Percentiles rank a stretch among this genome's conserved stretches.
Conservation (phyloP, 2,888 invertebrate genomes). For the Cheilosia variabilis region DNA sequence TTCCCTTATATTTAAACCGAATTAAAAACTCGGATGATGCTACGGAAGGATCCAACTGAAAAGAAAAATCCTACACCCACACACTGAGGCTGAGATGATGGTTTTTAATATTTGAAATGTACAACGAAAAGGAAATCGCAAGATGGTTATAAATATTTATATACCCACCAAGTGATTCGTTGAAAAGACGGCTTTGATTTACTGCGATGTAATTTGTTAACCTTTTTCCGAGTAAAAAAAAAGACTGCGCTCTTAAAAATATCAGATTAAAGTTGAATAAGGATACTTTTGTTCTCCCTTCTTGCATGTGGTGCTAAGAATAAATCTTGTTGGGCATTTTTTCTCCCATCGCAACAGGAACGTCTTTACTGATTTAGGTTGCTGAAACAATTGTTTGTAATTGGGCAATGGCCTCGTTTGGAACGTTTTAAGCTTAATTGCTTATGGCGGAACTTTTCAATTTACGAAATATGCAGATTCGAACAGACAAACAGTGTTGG, state of each 20-base stretch:
- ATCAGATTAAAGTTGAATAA: constrained; percentile 24
- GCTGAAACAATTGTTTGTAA: constrained; percentile 32
- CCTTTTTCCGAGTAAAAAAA: constrained; percentile 24
- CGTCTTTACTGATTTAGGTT: constrained; percentile 19
- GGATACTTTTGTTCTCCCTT: background rate
- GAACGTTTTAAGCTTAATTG: constrained; percentile 34
- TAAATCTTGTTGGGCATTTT: background rate
- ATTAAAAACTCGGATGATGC: constrained; percentile 51
- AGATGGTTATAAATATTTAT: constrained; percentile 64
- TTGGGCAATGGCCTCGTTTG: constrained; percentile 10
- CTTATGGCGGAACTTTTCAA: constrained; percentile 22
- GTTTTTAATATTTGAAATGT: constrained; percentile 64
- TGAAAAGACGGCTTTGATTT: constrained; percentile 57
- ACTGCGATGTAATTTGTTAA: constrained; percentile 56
- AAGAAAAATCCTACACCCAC: background rate
- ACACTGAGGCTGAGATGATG: constrained; percentile 47
- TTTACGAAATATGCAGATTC: background rate
- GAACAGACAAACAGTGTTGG: background rate
- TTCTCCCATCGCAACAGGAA: background rate
- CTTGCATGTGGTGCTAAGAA: constrained; percentile 19
- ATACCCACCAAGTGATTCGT: constrained; percentile 22
- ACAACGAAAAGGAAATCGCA: constrained; percentile 59
- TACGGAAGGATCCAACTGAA: background rate
- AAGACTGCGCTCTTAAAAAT: constrained; percentile 21
- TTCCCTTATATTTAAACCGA: constrained; percentile 47